Evolutionary conservation across 2,888 invertebrate species (phyloP).

Genomic region (Lacanobia wlatinum): DNA sequence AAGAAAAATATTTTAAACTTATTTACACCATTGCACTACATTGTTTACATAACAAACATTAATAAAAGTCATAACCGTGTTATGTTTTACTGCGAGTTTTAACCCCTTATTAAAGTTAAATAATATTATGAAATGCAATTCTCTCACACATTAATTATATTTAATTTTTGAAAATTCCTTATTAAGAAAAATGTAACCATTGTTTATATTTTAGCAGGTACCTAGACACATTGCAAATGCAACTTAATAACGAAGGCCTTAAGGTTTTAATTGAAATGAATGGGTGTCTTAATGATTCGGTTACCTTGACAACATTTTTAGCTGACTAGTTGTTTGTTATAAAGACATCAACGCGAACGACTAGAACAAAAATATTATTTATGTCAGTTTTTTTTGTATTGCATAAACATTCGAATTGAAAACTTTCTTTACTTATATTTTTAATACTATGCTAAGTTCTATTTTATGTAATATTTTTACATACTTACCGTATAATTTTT

Average conservation of each 20-base stretch:
- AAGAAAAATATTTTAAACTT: too few relatives aligned
- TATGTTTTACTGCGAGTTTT: constrained; percentile 39
- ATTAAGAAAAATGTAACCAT: constrained; percentile 36
- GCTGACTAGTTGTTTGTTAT: constrained; percentile 30
- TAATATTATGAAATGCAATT: constrained; percentile 52
- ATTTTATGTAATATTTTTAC: constrained; percentile 27
- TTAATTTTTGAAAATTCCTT: constrained; percentile 45
- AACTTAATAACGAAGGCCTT: rapidly evolving
- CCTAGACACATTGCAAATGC: background rate
- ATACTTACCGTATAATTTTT: constrained; percentile 2
- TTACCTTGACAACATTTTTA: constrained; percentile 52
- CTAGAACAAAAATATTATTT: background rate
- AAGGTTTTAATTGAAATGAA: constrained; percentile 18
- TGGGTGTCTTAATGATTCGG: background rate
- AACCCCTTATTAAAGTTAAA: constrained; percentile 51
- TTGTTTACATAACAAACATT: constrained; percentile 9
- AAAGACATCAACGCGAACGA: constrained; percentile 59
- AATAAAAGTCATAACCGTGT: constrained; percentile 13
- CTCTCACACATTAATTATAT: constrained; percentile 44
- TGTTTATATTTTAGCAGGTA: constrained; percentile 27
- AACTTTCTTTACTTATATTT: constrained; percentile 32
- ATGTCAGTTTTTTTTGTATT: constrained; percentile 1
- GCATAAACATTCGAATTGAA: constrained; percentile 16
- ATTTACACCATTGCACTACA: constrained; percentile 5
- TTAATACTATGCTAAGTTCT: constrained; percentile 2